phyloP scores from a whole-genome alignment of 2,797 vertebrate species.

The Sebastes taczanowskii region DNA sequence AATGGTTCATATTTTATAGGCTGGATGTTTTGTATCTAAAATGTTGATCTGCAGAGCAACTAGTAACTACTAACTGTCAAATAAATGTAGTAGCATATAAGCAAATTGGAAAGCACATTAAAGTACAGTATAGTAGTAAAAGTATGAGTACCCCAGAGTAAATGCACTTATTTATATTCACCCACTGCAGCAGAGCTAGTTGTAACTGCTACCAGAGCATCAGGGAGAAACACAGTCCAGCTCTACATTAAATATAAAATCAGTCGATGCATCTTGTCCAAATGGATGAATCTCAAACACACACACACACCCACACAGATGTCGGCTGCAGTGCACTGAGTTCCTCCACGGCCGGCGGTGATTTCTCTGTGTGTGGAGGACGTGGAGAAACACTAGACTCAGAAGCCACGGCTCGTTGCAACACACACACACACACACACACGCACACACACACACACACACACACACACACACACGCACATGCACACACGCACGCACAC shows the following conservation, averaged over 20 bases:
- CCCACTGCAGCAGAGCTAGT: neutral
- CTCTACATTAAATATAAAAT: neutral
- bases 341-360: neutral
- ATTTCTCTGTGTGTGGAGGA: slow-evolving; percentile 44
- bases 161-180: neutral
- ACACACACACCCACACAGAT: neutral
- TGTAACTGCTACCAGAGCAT: neutral
- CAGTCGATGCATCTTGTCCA: neutral
- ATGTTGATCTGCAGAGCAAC: neutral
- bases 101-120: neutral
- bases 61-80: neutral
- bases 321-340: slow-evolving; percentile 11
- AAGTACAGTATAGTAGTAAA: neutral
- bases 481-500: neutral
- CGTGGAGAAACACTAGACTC: slow-evolving; percentile 43
- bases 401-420: slow-evolving; percentile 55
- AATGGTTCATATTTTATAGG: neutral
- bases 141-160: neutral
- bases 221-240: neutral
- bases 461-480: neutral
- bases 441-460: neutral
- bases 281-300: neutral
- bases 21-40: neutral
- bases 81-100: neutral
- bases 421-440: neutral